Conservation (phyloP, 2,888 invertebrate species). For the Drosophila algonquin region DNA sequence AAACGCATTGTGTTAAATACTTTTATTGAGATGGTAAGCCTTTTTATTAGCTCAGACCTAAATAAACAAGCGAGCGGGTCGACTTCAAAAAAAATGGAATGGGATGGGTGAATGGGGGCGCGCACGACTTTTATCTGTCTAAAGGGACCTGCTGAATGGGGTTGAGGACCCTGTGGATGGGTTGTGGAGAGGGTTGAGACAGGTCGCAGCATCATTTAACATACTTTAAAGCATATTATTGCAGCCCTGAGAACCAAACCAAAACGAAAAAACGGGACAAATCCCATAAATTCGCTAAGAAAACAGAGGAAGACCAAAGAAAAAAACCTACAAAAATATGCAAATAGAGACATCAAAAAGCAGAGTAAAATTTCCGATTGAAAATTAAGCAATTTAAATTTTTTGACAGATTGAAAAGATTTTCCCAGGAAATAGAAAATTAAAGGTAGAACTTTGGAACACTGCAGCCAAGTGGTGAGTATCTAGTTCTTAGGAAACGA, state of each 20-base stretch:
- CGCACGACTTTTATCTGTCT: conserved; percentile 63
- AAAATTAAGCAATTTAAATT: conserved; percentile 43
- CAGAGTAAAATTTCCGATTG: conserved; percentile 16
- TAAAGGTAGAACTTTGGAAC: conserved; percentile 6
- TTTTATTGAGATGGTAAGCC: conserved; percentile 84
- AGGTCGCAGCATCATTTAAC: conserved; percentile 64
- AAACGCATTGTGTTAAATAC: conserved; percentile 84
- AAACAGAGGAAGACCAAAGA: conserved; percentile 8
- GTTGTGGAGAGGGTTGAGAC: conserved; percentile 20
- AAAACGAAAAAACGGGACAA: conserved; percentile 37
- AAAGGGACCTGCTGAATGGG: conserved; percentile 48
- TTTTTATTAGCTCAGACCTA: conserved; percentile 81
- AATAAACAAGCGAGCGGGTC: conserved; percentile 67
- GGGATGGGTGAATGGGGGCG: conserved; percentile 12
- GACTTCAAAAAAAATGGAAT: neutral
- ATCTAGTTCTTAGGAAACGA: too few species aligned
- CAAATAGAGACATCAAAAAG: conserved; percentile 24
- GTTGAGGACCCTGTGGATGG: neutral
- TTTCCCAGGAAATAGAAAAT: conserved; percentile 13
- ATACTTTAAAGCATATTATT: conserved; percentile 78
- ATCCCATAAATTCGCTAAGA: conserved; percentile 62
- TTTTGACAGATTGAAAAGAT: conserved; percentile 20
- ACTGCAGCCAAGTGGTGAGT: too few species aligned
- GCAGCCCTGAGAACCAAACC: conserved; percentile 46
- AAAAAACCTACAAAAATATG: conserved; percentile 19